Evolutionary conservation across 2,797 vertebrate genomes (phyloP).

Genomic region (Oryzias dopingdopingensis): DNA sequence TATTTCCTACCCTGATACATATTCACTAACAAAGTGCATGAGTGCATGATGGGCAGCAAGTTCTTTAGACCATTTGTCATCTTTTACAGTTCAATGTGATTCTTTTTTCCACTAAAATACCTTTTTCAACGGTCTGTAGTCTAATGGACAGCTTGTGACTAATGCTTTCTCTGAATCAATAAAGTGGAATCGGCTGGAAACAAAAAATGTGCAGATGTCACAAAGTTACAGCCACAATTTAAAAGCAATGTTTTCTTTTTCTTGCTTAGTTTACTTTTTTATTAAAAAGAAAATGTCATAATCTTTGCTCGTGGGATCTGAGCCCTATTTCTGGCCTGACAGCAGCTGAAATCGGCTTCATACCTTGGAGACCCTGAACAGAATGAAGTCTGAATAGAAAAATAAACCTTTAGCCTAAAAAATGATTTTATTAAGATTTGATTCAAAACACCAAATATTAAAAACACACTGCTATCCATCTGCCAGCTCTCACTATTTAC

Average conservation of each 20-base stretch:
- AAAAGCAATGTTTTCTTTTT: slow-evolving; percentile 25
- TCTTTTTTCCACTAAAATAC: slow-evolving; percentile 14
- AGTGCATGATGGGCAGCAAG: slow-evolving; percentile 16
- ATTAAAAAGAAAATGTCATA: slow-evolving; percentile 13
- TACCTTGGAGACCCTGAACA: too few species aligned
- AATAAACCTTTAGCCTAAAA: too few species aligned
- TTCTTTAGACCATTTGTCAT: slow-evolving; percentile 25
- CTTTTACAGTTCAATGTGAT: slow-evolving; percentile 29
- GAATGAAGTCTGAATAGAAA: too few species aligned
- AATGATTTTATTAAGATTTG: too few species aligned
- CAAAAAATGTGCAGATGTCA: slow-evolving; percentile 32
- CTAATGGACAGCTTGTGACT: slow-evolving; percentile 44
- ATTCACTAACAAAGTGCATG: slow-evolving; percentile 22
- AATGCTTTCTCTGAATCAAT: slow-evolving; percentile 59
- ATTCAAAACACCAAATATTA: slow-evolving; percentile 9
- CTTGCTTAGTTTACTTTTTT: not conserved
- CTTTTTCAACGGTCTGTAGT: slow-evolving; percentile 16
- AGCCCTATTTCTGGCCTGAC: too few species aligned
- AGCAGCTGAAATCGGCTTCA: too few species aligned
- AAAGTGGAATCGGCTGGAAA: slow-evolving; percentile 30
- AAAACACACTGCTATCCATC: slow-evolving; percentile 36
- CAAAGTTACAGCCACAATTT: slow-evolving; percentile 11
- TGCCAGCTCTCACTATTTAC: slow-evolving; percentile 27
- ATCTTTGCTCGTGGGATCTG: not conserved
- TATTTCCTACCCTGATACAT: slow-evolving; percentile 16